Percentiles rank a stretch among this genome's conserved stretches.
phyloP scores from a whole-genome alignment of 2,113 vertebrate species.

The Coptodon bakossiorum region DNA sequence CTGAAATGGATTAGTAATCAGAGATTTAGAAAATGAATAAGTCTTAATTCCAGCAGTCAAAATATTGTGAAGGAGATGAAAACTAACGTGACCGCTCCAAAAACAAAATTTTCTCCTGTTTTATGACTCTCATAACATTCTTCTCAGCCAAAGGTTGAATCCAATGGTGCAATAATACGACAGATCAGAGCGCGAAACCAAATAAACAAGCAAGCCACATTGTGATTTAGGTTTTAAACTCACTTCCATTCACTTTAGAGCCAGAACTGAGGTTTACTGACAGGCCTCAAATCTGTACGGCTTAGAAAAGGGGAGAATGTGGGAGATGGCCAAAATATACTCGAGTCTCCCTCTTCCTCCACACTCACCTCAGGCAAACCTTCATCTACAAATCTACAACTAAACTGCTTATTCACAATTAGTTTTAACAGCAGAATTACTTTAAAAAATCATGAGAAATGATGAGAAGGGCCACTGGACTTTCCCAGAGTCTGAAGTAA shows the following conservation, averaged over 20 bases:
- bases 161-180: constrained; percentile 1
- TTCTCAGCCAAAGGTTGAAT: constrained; percentile 24
- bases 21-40: neutral
- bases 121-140: neutral
- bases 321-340: constrained; percentile 46
- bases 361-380: constrained; percentile 3
- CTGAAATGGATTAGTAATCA: neutral
- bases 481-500: neutral
- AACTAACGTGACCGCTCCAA: neutral
- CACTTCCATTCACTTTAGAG: constrained; percentile 3
- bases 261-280: constrained; percentile 31
- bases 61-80: constrained; percentile 18
- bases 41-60: neutral
- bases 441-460: neutral
- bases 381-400: constrained; percentile 6
- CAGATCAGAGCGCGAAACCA: constrained; percentile 40
- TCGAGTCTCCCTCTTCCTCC: constrained; percentile 16
- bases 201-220: constrained; percentile 50
- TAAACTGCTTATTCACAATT: neutral
- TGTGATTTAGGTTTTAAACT: constrained; percentile 46
- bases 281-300: constrained; percentile 29
- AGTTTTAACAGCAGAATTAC: rapidly evolving
- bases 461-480: neutral
- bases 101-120: neutral
- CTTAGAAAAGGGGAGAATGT: constrained; percentile 9